phyloP scores from a whole-genome alignment of 2,888 invertebrate species.

The Phengaris alcon region DNA sequence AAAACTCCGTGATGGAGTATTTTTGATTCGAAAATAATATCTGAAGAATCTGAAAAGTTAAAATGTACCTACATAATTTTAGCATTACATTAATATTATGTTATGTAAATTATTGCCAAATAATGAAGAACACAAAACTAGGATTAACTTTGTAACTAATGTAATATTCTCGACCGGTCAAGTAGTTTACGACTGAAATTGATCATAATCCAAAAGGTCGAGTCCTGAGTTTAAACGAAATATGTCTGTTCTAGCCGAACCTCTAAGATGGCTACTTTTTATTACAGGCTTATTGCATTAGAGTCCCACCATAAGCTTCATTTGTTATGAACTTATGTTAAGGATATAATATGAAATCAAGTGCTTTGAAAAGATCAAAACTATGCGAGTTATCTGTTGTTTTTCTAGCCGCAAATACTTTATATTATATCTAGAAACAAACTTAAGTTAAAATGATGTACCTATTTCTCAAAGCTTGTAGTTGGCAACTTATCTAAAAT shows the following conservation, averaged over 20 bases:
- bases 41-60: no score
- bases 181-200: constrained; percentile 5
- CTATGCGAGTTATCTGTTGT: background rate
- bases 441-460: background rate
- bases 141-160: background rate
- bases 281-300: constrained; percentile 20
- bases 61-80: no score
- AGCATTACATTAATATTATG: no score
- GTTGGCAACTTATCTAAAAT: background rate
- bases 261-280: constrained; percentile 22
- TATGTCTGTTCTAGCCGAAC: constrained; percentile 5
- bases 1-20: background rate
- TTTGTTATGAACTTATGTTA: background rate
- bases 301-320: background rate
- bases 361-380: background rate
- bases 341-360: background rate
- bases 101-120: no score
- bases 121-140: no score
- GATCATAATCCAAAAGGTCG: constrained; percentile 19
- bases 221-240: constrained; percentile 23
- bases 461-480: background rate
- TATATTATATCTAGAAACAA: background rate
- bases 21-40: background rate
- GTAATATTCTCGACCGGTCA: constrained; percentile 13
- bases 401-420: background rate